A percentile compares a stretch with the other conserved stretches of the same genome.
Evolutionary conservation across 2,113 vertebrate genomes (phyloP).

Genomic region (Vicugna pacos): DNA sequence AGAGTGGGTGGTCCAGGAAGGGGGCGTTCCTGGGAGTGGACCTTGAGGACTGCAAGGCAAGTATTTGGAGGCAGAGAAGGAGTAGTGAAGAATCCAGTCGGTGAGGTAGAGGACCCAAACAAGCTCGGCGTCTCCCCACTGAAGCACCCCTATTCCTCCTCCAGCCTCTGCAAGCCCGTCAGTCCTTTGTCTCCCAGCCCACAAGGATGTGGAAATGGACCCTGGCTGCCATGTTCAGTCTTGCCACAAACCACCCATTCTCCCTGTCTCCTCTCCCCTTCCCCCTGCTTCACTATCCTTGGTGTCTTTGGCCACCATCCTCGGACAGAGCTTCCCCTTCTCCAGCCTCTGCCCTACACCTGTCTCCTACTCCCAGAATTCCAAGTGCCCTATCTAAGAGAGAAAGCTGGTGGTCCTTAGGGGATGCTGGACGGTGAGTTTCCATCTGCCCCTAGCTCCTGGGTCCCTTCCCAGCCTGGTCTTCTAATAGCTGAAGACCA

Average conservation of each 20-base stretch:
- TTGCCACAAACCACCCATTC: neutral
- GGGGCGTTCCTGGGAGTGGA: neutral
- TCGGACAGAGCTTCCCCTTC: neutral
- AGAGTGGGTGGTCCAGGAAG: neutral
- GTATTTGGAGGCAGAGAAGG: neutral
- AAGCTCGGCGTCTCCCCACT: neutral
- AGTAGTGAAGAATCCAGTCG: neutral
- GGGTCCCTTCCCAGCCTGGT: neutral
- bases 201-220: neutral
- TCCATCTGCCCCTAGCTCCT: neutral
- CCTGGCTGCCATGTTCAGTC: neutral
- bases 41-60: neutral
- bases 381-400: neutral
- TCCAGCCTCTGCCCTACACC: neutral
- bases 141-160: neutral
- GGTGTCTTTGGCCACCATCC: neutral
- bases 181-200: neutral
- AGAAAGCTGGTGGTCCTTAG: neutral
- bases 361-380: neutral
- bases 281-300: neutral
- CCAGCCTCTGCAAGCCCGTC: neutral
- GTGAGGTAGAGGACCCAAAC: neutral
- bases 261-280: neutral
- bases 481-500: neutral
- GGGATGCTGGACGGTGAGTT: neutral